These are phyloP conservation scores for Cotesia vestalis DNA, from an alignment of 1,140 invertebrate species.

Conservation along the genomic window DNA sequence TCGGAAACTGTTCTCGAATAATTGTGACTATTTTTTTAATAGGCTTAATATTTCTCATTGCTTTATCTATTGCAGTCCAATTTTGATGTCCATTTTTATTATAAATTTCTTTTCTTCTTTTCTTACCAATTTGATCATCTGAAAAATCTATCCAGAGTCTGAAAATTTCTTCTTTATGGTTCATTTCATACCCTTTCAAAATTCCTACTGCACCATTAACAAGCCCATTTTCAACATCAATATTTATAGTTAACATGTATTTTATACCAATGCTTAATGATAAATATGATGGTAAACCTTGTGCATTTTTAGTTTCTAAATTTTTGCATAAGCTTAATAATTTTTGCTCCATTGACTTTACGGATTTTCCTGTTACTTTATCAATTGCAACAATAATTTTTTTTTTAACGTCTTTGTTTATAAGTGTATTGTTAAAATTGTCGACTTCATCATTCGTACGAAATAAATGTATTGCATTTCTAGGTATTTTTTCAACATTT, in stretches of 20 bases:
- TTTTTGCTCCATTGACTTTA: not conserved
- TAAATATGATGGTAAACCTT: constrained; percentile 26
- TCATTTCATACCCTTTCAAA: constrained; percentile 10
- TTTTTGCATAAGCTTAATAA: not conserved
- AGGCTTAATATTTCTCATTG: not conserved
- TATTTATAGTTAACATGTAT: constrained; percentile 34
- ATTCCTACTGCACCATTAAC: constrained; percentile 37
- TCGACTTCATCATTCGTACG: constrained; percentile 25
- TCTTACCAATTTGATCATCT: constrained; percentile 18
- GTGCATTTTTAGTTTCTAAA: not conserved
- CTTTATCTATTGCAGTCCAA: not conserved
- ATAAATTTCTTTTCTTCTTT: constrained; percentile 7
- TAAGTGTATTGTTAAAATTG: constrained; percentile 32
- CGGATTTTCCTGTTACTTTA: constrained; percentile 22
- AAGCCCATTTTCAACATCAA: constrained; percentile 39
- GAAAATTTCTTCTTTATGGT: constrained; percentile 11
- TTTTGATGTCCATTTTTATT: not conserved
- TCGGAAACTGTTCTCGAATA: not conserved
- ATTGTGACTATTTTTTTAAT: not conserved
- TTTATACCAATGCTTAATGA: constrained; percentile 32
- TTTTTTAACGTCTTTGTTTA: constrained; percentile 20
- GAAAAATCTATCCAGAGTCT: constrained; percentile 28
- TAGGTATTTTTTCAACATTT: constrained; percentile 15
- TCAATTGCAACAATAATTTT: not conserved
- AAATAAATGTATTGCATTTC: constrained; percentile 36